These are phyloP conservation scores for Porites lutea DNA, from an alignment of 64 coral and sea anemone species.

Conservation along the genomic window DNA sequence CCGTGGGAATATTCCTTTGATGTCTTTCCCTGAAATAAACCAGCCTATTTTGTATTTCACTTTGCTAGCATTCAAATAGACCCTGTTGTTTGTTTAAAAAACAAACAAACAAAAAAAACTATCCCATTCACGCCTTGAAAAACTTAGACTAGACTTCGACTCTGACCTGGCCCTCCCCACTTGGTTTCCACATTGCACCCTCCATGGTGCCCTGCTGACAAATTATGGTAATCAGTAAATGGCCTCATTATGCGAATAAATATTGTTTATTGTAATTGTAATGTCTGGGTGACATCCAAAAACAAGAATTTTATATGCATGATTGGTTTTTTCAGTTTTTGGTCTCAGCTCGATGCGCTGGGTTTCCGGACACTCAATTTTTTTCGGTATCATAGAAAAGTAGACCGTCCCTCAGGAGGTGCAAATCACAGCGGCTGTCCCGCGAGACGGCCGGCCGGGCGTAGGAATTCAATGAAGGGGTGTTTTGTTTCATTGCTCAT, in stretches of 20 bases:
- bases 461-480: constrained; percentile 16
- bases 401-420: not conserved
- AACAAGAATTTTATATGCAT: constrained; percentile 36
- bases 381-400: not conserved
- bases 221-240: no score
- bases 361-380: constrained; percentile 1
- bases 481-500: constrained; percentile 11
- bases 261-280: not conserved
- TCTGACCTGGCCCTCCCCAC: no score
- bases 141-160: no score
- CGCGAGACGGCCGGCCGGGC: not conserved
- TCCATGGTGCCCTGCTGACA: no score
- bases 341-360: constrained; percentile 15
- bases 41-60: no score
- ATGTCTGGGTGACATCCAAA: not conserved
- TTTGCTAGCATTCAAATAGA: no score
- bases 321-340: constrained; percentile 7
- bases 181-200: no score
- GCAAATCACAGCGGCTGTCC: not conserved
- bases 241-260: not conserved
- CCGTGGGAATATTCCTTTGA: no score
- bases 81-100: no score
- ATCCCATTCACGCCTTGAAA: no score
- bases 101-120: no score
- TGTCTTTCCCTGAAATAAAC: no score